Conservation (phyloP, 1,140 invertebrate species). For the Myzus persicae region DNA sequence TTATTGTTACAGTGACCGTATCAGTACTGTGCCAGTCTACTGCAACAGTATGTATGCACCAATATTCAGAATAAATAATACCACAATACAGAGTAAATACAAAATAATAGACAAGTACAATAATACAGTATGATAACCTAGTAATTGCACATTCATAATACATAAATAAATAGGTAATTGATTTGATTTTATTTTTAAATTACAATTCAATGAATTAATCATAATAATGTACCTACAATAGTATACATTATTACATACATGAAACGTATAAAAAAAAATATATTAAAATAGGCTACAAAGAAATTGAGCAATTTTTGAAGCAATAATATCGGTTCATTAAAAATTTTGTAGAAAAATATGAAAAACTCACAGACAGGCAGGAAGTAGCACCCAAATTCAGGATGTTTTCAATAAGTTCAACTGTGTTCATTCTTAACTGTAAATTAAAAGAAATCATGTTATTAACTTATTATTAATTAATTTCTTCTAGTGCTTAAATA, state of each 20-base stretch:
- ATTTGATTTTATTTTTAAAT: conserved; percentile 5
- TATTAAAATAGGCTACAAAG: conserved; percentile 51
- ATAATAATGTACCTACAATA: conserved; percentile 34
- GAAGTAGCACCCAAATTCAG: conserved; percentile 52
- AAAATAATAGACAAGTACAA: neutral
- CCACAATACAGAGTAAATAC: neutral
- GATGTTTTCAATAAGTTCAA: conserved; percentile 47
- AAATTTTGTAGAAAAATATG: conserved; percentile 49
- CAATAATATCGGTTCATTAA: conserved; percentile 35
- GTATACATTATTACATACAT: conserved; percentile 10
- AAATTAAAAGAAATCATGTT: conserved; percentile 43
- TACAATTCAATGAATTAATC: conserved; percentile 12
- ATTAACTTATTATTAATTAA: too few species aligned
- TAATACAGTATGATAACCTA: conserved; percentile 26
- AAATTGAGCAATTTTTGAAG: conserved; percentile 56
- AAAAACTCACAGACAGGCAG: conserved; percentile 58
- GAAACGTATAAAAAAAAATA: conserved; percentile 23
- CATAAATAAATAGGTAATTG: conserved; percentile 23
- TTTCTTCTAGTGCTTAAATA: neutral
- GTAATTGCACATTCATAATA: conserved; percentile 39
- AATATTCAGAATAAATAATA: neutral
- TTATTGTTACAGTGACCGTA: neutral
- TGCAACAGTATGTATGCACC: neutral
- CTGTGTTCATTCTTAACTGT: conserved; percentile 37
- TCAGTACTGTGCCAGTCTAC: neutral